These are phyloP conservation scores for Pandemis corylana DNA, from an alignment of 2,888 invertebrate species.

Conservation along the genomic window DNA sequence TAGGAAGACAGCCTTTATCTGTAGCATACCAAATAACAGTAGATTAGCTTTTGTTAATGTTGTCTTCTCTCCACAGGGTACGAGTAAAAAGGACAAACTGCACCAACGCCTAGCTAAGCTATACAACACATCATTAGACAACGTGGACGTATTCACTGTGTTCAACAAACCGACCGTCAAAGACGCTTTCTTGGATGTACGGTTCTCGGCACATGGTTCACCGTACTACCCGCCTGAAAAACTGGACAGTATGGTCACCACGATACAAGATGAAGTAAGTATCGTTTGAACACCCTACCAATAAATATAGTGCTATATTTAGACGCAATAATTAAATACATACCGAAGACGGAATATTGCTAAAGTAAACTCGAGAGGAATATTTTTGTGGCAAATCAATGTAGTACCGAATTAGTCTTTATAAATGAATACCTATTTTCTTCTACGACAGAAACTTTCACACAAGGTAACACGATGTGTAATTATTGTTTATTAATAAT, in stretches of 20 bases:
- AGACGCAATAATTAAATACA: neutral
- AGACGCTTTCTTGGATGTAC: slow-evolving; percentile 90
- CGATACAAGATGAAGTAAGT: slow-evolving; percentile 87
- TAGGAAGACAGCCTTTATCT: too few species aligned
- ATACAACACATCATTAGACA: slow-evolving; percentile 91
- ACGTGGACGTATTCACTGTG: slow-evolving; percentile 97
- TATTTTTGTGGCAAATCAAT: neutral
- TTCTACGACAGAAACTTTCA: neutral
- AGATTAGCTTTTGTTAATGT: neutral
- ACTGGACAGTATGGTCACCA: slow-evolving; percentile 93
- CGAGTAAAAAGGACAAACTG: slow-evolving; percentile 91
- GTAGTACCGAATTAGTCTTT: neutral
- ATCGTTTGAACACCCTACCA: slow-evolving; percentile 8
- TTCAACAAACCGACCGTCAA: slow-evolving; percentile 87
- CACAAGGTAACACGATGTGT: too few species aligned
- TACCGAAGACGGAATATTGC: neutral
- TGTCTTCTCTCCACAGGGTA: slow-evolving; percentile 67
- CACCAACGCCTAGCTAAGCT: slow-evolving; percentile 84
- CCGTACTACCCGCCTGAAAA: slow-evolving; percentile 96
- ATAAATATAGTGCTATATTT: neutral
- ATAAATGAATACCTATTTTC: neutral
- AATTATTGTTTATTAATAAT: too few species aligned
- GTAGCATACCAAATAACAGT: too few species aligned
- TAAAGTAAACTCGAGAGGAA: neutral
- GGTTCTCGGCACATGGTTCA: slow-evolving; percentile 97